Evolutionary conservation across 1,140 invertebrate genomes (phyloP), one percentile per base, ranked within the genome.

Genomic region (Brachionus calyciflorus): DNA sequence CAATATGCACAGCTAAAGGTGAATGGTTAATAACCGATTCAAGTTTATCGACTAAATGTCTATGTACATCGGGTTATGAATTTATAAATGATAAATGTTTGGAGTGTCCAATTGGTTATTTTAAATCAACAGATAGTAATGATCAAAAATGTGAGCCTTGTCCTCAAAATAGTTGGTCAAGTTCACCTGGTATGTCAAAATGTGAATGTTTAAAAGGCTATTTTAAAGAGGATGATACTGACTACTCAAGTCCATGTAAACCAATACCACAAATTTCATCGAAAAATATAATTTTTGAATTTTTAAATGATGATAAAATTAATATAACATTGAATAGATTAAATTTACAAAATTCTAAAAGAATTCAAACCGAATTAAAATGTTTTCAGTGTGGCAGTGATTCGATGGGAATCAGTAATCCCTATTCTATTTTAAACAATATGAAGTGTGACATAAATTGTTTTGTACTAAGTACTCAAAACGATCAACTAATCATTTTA

Each of bases 11-110:
- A 41, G 73, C 49, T 1, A 55, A 48, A 44, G 73, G 73, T 7
- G 73, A 76, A 60, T 76, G 73, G 73, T 24, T 73, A 12, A 73
- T 73, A 51, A 49, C 69, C 10, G 69, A 73, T 33, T 55, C 46
- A 5, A 55, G 30, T 73, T 55, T 73, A 49, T 10, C 46, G 6
- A 73, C n/a, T 40, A 73, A 41, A 41, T 73, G 69, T 51, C n/a
- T 37, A 40, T 73, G 69, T 24, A 51, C 2, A 28, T 30, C 69
- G 9, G 69, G 69, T 21, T 73, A 51, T 30, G 69, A 73, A n/a
- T 73, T 51, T 24, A 24, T 51, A 7, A 40, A 55, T 30, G 51
- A 73, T 12, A 37, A 73, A 24, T 73, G 69, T 19, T 4, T 30
- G 3, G 24, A 48, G 12, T 76, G 73, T 57, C 44, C 73, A 10